These are phyloP conservation scores for Arion vulgaris DNA, from an alignment of 1,140 invertebrate species.

Conservation along the genomic window DNA sequence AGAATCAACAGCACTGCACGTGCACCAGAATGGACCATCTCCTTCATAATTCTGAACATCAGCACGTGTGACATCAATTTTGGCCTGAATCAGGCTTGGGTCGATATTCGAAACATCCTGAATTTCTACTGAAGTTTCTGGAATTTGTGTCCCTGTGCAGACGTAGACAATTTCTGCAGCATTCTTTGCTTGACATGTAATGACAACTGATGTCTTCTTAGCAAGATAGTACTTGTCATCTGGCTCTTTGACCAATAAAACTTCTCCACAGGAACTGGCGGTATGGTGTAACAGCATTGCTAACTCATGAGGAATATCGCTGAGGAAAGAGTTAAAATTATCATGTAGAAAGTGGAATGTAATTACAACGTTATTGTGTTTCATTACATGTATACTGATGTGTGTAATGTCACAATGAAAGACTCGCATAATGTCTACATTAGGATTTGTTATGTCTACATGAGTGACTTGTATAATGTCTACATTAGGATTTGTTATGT, in stretches of 20 bases:
- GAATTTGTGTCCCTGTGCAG: slow-evolving; percentile 32
- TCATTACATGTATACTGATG: too few species aligned
- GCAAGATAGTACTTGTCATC: slow-evolving; percentile 37
- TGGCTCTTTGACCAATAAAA: slow-evolving; percentile 22
- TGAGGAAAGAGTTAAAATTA: neutral
- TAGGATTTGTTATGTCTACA: too few species aligned
- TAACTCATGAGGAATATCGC: slow-evolving; percentile 19
- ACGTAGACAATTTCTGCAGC: slow-evolving; percentile 31
- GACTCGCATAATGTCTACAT: too few species aligned
- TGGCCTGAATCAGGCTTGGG: neutral
- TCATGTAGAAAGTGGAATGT: neutral
- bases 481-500: too few species aligned
- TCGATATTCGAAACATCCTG: slow-evolving; percentile 22
- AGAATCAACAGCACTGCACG: slow-evolving; percentile 35
- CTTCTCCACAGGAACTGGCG: neutral
- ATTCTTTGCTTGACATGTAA: slow-evolving; percentile 36
- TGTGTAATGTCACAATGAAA: too few species aligned
- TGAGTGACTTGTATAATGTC: too few species aligned
- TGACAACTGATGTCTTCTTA: slow-evolving; percentile 24
- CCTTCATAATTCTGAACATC: slow-evolving; percentile 18
- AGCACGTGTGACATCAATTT: slow-evolving; percentile 29
- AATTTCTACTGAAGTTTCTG: slow-evolving; percentile 22
- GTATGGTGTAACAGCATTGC: neutral
- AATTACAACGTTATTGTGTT: too few species aligned
- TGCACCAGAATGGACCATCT: slow-evolving; percentile 29